A percentile compares a stretch with the other conserved stretches of the same genome.
phyloP scores from a whole-genome alignment of 1,140 invertebrate genomes.

The Drosophila cardini region DNA sequence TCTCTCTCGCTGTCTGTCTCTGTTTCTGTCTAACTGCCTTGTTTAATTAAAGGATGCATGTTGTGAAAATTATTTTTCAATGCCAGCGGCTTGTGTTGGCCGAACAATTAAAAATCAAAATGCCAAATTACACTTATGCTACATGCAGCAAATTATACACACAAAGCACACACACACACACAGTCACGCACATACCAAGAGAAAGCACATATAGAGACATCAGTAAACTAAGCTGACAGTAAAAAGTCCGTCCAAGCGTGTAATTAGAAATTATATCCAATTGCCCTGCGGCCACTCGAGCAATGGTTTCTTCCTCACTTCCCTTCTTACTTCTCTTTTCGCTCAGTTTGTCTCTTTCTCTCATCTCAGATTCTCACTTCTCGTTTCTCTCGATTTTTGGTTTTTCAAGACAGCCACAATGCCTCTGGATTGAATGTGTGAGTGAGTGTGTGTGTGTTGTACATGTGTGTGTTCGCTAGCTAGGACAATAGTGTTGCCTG shows the following conservation, averaged over 20 bases:
- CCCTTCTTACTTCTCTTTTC: too few relatives aligned
- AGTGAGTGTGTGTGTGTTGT: constrained; percentile 31
- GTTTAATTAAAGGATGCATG: constrained; percentile 68
- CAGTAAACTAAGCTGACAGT: constrained; percentile 83
- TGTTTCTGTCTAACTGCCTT: constrained; percentile 22
- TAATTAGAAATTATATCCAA: constrained; percentile 83
- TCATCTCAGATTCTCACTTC: background rate
- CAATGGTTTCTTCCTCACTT: constrained; percentile 53
- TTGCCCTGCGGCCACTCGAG: constrained; percentile 81
- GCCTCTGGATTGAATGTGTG: constrained; percentile 60
- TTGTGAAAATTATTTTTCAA: constrained; percentile 69
- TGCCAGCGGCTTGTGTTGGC: constrained; percentile 68
- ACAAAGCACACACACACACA: constrained; percentile 32
- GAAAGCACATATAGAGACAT: constrained; percentile 69
- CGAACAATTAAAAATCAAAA: constrained; percentile 82
- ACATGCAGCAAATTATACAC: constrained; percentile 78
- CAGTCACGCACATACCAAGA: constrained; percentile 7
- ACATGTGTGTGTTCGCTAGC: constrained; percentile 34
- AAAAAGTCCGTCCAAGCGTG: constrained; percentile 82
- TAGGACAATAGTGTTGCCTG: constrained; percentile 16
- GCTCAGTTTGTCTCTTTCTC: background rate
- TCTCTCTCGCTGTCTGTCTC: background rate
- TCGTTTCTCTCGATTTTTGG: constrained; percentile 67
- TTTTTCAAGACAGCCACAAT: constrained; percentile 74
- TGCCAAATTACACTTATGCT: constrained; percentile 82